Percentiles rank a stretch among this genome's conserved stretches.
These are phyloP conservation scores for Sylvicola fuscatus DNA, from an alignment of 2,888 invertebrate genomes.

Conservation along the genomic window DNA sequence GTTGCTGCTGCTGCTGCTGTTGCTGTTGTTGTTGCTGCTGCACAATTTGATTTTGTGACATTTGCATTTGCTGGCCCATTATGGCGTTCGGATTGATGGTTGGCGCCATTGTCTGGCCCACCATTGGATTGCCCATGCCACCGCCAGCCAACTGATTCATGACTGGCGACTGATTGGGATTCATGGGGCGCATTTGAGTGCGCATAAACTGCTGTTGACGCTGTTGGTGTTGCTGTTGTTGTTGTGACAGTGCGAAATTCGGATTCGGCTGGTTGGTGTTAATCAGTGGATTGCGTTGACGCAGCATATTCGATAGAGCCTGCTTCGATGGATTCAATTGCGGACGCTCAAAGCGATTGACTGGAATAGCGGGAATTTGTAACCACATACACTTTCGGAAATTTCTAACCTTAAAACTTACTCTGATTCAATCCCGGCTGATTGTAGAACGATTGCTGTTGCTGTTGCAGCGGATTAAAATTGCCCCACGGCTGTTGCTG, in stretches of 20 bases:
- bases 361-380: too few relatives aligned
- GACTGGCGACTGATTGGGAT: constrained; percentile 6
- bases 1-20: constrained; percentile 15
- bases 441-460: constrained; percentile 12
- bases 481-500: constrained; percentile 12
- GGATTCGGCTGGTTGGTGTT: constrained; percentile 13
- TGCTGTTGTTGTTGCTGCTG: constrained; percentile 8
- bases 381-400: background rate
- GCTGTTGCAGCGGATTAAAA: constrained; percentile 18
- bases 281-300: constrained; percentile 42
- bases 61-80: too few relatives aligned
- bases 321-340: constrained; percentile 56
- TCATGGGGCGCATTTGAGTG: constrained; percentile 13
- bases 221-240: constrained; percentile 22
- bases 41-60: too few relatives aligned
- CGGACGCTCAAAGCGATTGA: constrained; percentile 26
- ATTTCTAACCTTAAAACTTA: background rate
- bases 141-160: constrained; percentile 2
- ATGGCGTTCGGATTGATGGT: too few relatives aligned
- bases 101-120: constrained; percentile 3
- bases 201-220: constrained; percentile 17
- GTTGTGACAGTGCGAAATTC: constrained; percentile 14
- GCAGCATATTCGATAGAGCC: constrained; percentile 67
- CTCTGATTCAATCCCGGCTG: constrained; percentile 17
- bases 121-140: constrained; percentile 1